Evolutionary conservation across 2,888 invertebrate genomes (phyloP), one percentile per base, ranked within the genome.

Genomic region (Drosophila anomalata): DNA sequence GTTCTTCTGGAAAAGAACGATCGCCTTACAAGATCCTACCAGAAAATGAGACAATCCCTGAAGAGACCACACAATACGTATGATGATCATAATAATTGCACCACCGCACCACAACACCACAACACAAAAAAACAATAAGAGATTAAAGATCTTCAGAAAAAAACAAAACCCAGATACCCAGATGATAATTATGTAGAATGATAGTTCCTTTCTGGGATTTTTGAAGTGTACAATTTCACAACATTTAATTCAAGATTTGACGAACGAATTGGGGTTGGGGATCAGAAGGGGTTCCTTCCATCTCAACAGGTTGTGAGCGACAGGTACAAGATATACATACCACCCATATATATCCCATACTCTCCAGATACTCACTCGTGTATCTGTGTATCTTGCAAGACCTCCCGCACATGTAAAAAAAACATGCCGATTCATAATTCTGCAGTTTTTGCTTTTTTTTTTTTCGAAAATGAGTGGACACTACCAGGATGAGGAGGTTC

Each of bases 201-300:
- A 87, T 88, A 87, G 84, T 86, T 88, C 76, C 79, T 87, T 85
- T 87, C 74, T 71, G 73, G 56, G 70, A 54, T 69, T 73, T 73
- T 76, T 88, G 73, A 89, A 89, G 88, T 88, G 89, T 89, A 77
- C 88, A 77, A 89, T 88, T 88, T 89, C 89, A 88, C 88, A 89
- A 87, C 87, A 88, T 82, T 88, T 78, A 82, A 79, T 86, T 87
- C 77, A 74, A 73, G 76, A 87, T 85, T 83, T 86, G 86, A 82
- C 86, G 75, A 17, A 17, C 17, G 17, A 17, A 14, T 14, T 17
- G 17, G 75, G 66, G 36, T 14, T 56, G 59, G 54, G 36, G 22
- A 39, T n/a, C 57, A 29, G 29, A 36, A 44, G 51, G 31, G 36
- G 36, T 36, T 36, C 12, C 4, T n/a, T 5, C n/a, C 5, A 4